A percentile compares a stretch with the other conserved stretches of the same genome.
phyloP scores from a whole-genome alignment of 2,797 vertebrate species.

The Brachymystax lenok region DNA sequence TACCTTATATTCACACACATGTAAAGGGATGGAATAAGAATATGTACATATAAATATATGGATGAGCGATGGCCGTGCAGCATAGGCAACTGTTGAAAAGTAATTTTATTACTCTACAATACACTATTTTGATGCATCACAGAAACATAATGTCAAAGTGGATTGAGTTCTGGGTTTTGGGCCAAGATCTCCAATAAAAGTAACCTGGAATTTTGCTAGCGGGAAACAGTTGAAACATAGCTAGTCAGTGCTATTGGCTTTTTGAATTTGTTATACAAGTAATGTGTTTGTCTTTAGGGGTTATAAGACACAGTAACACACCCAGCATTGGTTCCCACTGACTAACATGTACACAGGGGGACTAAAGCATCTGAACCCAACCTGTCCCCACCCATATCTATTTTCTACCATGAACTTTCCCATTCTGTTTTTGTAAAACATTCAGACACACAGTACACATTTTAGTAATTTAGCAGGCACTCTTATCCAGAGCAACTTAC shows the following conservation, averaged over 20 bases:
- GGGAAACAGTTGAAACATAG: neutral
- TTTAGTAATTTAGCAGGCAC: no score
- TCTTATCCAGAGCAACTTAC: no score
- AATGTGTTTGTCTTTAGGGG: neutral
- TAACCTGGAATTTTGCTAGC: neutral
- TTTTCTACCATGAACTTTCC: neutral
- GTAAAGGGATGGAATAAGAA: no score
- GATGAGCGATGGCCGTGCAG: no score
- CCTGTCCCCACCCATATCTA: neutral
- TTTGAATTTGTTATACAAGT: neutral
- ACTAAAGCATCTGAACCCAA: neutral
- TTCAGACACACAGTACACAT: neutral
- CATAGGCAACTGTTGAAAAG: no score
- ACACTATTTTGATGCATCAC: neutral
- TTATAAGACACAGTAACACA: neutral
- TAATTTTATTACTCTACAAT: neutral
- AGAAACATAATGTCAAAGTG: neutral
- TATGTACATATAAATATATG: no score
- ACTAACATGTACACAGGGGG: neutral
- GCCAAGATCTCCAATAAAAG: neutral
- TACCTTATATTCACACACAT: no score
- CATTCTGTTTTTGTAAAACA: neutral
- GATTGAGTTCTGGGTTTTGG: neutral
- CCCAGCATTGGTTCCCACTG: neutral
- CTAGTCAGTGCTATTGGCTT: neutral